Percentiles rank a stretch among this genome's conserved stretches.
These are phyloP conservation scores for Carabus problematicus DNA, from an alignment of 2,888 invertebrate genomes.

Conservation along the genomic window DNA sequence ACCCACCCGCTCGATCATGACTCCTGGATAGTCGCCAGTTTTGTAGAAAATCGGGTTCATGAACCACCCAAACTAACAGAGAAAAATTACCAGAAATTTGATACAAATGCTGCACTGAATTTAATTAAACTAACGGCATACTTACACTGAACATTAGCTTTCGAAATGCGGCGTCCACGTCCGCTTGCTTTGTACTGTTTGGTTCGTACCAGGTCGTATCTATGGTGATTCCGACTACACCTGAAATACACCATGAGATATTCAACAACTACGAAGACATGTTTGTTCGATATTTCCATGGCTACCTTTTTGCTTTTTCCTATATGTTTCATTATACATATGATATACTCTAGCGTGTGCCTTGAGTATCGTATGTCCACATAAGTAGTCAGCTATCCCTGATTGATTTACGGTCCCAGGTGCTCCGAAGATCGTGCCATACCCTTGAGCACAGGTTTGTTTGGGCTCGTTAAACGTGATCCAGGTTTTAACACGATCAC, in stretches of 20 bases:
- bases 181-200: constrained; percentile 58
- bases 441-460: constrained; percentile 64
- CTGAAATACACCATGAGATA: constrained; percentile 52
- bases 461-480: constrained; percentile 81
- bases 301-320: constrained; percentile 51
- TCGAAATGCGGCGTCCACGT: constrained; percentile 67
- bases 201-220: constrained; percentile 63
- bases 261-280: not conserved
- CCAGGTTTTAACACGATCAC: constrained; percentile 72
- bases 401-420: constrained; percentile 60
- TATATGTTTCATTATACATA: constrained; percentile 64
- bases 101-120: too few relatives aligned
- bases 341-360: constrained; percentile 72
- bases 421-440: constrained; percentile 55
- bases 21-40: constrained; percentile 66
- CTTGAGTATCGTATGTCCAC: constrained; percentile 68
- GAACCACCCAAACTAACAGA: constrained; percentile 60
- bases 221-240: constrained; percentile 63
- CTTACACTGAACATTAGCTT: constrained; percentile 64
- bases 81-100: not conserved
- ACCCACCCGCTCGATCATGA: constrained; percentile 64
- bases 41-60: constrained; percentile 64
- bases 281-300: too few relatives aligned
- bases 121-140: too few relatives aligned
- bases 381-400: constrained; percentile 68